Conservation (phyloP, 2,888 invertebrate genomes). For the Drosophila pseudotalamancana region DNA sequence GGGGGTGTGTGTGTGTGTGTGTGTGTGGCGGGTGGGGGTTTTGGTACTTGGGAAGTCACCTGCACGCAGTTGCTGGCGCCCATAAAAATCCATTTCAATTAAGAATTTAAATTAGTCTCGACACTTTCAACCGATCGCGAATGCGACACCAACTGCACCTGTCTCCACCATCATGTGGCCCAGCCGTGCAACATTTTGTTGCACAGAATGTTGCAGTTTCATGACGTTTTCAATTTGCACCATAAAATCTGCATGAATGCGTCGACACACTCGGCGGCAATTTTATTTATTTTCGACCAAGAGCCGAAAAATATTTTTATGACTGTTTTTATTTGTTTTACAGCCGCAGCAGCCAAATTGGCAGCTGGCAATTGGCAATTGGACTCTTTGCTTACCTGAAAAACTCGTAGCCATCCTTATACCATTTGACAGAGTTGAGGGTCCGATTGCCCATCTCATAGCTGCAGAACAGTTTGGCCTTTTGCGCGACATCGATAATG, state of each 20-base stretch:
- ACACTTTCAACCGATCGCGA: conserved; percentile 66
- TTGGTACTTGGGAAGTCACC: conserved; percentile 36
- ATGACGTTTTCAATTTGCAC: conserved; percentile 80
- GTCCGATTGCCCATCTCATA: conserved; percentile 84
- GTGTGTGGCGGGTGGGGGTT: neutral
- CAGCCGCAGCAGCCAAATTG: conserved; percentile 31
- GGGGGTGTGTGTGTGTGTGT: neutral
- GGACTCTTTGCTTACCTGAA: conserved; percentile 78
- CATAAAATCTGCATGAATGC: conserved; percentile 80
- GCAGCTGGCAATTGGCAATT: conserved; percentile 9
- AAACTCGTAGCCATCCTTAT: conserved; percentile 84
- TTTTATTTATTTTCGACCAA: conserved; percentile 68
- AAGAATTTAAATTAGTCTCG: conserved; percentile 81
- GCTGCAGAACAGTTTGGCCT: conserved; percentile 84
- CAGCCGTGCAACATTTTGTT: conserved; percentile 54
- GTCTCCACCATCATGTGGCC: neutral
- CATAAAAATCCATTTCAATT: conserved; percentile 82
- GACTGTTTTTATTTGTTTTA: conserved; percentile 61
- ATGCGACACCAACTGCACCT: neutral
- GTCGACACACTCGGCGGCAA: conserved; percentile 35
- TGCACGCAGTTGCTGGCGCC: conserved; percentile 56
- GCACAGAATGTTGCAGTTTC: conserved; percentile 72
- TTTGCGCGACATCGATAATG: conserved; percentile 84
- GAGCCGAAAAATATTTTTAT: conserved; percentile 73
- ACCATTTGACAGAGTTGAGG: conserved; percentile 85